These are phyloP conservation scores for Caradrina kadenii DNA, from an alignment of 2,888 invertebrate species.

Conservation along the genomic window DNA sequence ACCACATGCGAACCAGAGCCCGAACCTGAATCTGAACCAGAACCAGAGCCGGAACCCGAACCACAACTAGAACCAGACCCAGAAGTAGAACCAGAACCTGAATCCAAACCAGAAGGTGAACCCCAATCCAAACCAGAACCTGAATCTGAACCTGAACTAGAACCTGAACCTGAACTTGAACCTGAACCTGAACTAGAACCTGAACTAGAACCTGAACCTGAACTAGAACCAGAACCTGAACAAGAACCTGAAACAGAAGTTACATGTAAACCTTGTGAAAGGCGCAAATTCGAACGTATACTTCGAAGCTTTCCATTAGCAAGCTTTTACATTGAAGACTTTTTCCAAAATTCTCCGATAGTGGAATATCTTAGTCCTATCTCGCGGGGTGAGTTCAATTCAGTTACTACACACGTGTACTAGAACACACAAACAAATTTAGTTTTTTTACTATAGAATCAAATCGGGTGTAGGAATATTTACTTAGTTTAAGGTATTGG, in stretches of 20 bases:
- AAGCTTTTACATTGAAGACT: background rate
- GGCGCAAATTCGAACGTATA: background rate
- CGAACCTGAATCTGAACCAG: background rate
- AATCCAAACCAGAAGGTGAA: background rate
- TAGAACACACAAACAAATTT: no score
- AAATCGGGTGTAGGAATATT: no score
- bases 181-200: background rate
- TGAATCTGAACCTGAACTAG: background rate
- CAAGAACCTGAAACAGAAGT: background rate
- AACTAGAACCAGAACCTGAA: background rate
- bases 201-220: background rate
- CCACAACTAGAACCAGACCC: background rate
- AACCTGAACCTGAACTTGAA: background rate
- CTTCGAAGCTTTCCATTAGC: background rate
- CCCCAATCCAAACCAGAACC: background rate
- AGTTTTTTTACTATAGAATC: no score
- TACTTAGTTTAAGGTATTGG: no score
- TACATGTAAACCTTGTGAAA: background rate
- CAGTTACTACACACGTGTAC: background rate
- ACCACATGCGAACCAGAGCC: background rate
- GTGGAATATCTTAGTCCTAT: background rate
- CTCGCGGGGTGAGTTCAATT: slow-evolving; percentile 12
- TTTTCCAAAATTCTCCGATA: background rate
- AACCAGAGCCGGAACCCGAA: background rate
- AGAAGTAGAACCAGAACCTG: background rate